Evolutionary conservation across 1,140 invertebrate genomes (phyloP), one percentile per base, ranked within the genome.

Genomic region (Hyphantria cunea): DNA sequence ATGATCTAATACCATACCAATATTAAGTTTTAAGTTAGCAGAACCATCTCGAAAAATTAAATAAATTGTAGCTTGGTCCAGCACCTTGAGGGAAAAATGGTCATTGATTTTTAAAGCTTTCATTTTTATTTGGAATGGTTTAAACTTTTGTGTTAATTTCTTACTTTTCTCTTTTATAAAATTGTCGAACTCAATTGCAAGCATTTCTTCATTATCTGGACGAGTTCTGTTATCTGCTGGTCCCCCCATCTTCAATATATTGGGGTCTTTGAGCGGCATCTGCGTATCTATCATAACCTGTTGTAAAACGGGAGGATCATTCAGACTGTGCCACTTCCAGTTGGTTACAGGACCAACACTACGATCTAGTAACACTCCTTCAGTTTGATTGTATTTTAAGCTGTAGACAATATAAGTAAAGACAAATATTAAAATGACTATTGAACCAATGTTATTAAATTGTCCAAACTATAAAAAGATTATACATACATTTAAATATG

Each of bases 71-170:
- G 86, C 79, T 66, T 90, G 88, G 62, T 90, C 88, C 39, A 90
- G 61, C n/a, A 90, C 81, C 74, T 72, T 83, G 6, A 90, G 47
- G 2, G 86, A 88, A 70, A 90, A 89, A 55, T 84, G 34, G 59
- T 89, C 86, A 59, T 89, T 89, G 32, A 90, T 87, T 72, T 88
- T 90, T 11, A 90, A 64, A n/a, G 85, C 85, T 65, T 90, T 90
- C 80, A 84, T 88, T 78, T 78, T 90, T 34, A 89, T 89, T 72
- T 86, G 85, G 52, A 86, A 90, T 6, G 84, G 84, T 64, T 87
- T 86, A 41, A 88, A 90, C 17, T 82, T 78, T 72, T 89, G 81
- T 0, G 77, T 66, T 25, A 87, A 37, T 51, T 89, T 87, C 49
- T 85, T 86, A 55, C 74, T 80, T 62, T 89, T 89, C 47, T 89